phyloP scores from a whole-genome alignment of 2,113 vertebrate species.

The Panthera uncia region DNA sequence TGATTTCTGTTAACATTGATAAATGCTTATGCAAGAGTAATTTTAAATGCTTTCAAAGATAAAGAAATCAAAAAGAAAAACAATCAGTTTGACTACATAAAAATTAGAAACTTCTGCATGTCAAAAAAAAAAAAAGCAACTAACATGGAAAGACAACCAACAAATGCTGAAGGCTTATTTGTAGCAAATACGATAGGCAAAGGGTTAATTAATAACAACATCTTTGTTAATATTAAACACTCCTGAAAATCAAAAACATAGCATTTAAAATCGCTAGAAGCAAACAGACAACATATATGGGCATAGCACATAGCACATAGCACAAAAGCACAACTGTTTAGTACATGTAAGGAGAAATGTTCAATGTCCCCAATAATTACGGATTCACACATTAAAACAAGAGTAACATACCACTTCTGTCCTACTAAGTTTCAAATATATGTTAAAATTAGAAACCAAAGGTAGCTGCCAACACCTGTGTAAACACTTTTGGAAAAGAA shows the following conservation, averaged over 20 bases:
- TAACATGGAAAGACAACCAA: neutral
- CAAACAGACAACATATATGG: neutral
- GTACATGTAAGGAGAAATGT: neutral
- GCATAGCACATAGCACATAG: too few relatives aligned
- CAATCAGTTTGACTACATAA: conserved; percentile 47
- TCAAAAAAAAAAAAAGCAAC: conserved; percentile 30
- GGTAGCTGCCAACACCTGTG: neutral
- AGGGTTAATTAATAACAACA: neutral
- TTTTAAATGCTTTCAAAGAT: conserved; percentile 73
- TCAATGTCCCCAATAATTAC: neutral
- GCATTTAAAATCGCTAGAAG: neutral
- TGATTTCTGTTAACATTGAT: conserved; percentile 67
- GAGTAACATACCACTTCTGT: neutral
- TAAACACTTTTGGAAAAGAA: neutral
- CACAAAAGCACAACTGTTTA: neutral
- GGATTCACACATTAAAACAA: neutral
- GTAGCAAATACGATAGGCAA: neutral
- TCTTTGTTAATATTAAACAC: neutral
- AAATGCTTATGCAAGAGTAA: conserved; percentile 64
- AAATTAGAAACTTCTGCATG: conserved; percentile 59
- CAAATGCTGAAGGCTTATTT: neutral
- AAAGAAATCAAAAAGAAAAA: conserved; percentile 71
- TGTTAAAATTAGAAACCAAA: neutral
- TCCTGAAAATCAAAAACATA: neutral
- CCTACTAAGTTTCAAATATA: neutral